A percentile compares a stretch with the other conserved stretches of the same genome.
Evolutionary conservation across 2,113 vertebrate species (phyloP).

Genomic region (Rhynchomys soricoides): DNA sequence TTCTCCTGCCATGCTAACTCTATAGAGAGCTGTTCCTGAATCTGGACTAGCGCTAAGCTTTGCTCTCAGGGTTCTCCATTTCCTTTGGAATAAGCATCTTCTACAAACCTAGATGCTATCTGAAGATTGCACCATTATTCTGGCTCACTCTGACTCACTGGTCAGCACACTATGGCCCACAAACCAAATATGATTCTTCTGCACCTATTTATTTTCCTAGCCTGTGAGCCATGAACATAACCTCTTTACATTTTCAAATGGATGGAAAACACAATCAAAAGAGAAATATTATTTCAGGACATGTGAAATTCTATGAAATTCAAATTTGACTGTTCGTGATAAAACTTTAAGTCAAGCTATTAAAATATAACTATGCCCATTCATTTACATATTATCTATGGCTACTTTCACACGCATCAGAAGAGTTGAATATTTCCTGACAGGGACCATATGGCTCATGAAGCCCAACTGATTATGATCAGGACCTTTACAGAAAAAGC

Average conservation of each 20-base stretch:
- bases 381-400: slow-evolving; percentile 18
- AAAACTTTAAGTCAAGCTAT: background rate
- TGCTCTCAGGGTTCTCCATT: background rate
- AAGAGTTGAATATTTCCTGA: background rate
- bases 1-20: background rate
- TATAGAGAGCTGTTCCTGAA: background rate
- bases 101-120: background rate
- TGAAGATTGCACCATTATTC: background rate
- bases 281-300: slow-evolving; percentile 23
- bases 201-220: background rate
- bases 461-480: background rate
- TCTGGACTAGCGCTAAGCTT: background rate
- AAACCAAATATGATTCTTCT: background rate
- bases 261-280: slow-evolving; percentile 21
- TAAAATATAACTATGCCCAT: background rate
- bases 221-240: background rate
- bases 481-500: background rate
- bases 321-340: slow-evolving; percentile 17
- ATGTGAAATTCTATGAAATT: slow-evolving; percentile 52
- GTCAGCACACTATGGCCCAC: background rate
- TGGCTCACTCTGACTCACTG: background rate
- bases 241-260: slow-evolving; percentile 34
- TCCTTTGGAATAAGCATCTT: background rate
- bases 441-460: background rate
- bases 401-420: background rate